Conservation (phyloP, 2,113 vertebrate genomes). For the Myodes glareolus region DNA sequence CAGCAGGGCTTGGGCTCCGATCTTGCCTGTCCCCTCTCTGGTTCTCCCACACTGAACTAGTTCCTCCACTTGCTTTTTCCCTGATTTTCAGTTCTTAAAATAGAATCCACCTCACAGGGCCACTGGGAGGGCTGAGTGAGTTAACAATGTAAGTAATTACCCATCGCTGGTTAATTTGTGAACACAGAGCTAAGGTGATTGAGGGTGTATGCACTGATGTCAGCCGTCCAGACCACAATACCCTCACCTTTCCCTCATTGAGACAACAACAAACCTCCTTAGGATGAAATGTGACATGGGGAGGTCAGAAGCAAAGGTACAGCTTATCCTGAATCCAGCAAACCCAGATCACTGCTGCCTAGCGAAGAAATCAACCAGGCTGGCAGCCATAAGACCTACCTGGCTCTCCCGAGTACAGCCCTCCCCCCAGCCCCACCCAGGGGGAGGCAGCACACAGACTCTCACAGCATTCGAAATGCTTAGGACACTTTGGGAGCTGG, state of each 20-base stretch:
- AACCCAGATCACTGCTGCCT: neutral
- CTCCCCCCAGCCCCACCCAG: too few species aligned
- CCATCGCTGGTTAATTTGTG: neutral
- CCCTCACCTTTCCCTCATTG: neutral
- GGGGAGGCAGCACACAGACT: neutral
- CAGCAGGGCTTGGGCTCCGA: too few species aligned
- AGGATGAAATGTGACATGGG: neutral
- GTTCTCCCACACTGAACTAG: neutral
- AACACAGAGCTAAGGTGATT: neutral
- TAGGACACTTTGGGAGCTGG: neutral
- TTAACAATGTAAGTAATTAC: neutral
- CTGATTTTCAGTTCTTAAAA: neutral
- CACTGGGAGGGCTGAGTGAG: neutral
- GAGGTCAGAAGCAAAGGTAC: neutral
- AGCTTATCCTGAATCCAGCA: neutral
- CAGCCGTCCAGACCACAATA: neutral
- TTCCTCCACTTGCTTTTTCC: neutral
- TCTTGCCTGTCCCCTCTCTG: neutral
- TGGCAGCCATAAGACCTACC: too few species aligned
- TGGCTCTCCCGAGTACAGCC: too few species aligned
- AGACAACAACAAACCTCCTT: neutral
- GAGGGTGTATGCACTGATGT: constrained; percentile 4
- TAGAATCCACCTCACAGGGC: neutral
- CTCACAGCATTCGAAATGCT: neutral
- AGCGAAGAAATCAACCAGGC: neutral